These are phyloP conservation scores for Entomyzon cyanotis DNA, from an alignment of 2,113 vertebrate species.

Conservation along the genomic window DNA sequence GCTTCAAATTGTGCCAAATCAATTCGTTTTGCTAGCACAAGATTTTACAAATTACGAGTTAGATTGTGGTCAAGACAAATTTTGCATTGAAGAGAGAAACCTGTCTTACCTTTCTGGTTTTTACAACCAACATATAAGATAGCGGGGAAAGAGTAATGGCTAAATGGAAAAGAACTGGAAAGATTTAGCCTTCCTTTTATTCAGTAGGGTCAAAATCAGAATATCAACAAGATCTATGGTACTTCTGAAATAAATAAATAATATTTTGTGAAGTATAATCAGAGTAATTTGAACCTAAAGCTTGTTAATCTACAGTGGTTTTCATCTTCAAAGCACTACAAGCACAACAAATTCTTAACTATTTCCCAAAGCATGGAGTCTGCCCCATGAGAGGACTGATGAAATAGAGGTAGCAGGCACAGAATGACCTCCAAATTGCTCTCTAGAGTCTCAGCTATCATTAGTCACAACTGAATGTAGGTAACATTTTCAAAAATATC, in stretches of 20 bases:
- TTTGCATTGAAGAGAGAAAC: background rate
- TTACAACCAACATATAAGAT: background rate
- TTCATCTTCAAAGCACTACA: conserved; percentile 27
- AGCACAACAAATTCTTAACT: background rate
- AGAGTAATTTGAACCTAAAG: background rate
- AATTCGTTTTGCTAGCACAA: background rate
- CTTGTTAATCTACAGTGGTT: background rate
- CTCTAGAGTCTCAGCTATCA: background rate
- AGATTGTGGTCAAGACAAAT: background rate
- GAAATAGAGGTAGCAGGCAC: background rate
- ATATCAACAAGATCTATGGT: background rate
- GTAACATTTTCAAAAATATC: background rate
- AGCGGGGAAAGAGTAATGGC: background rate
- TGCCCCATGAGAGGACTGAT: background rate
- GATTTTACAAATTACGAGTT: background rate
- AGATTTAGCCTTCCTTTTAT: background rate
- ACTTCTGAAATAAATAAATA: background rate
- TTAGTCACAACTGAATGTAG: background rate
- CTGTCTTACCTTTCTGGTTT: background rate
- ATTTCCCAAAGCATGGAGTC: background rate
- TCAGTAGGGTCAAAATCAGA: background rate
- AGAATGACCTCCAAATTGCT: background rate
- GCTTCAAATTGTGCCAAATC: background rate
- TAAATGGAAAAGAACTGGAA: background rate
- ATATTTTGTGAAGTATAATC: background rate